phyloP scores from a whole-genome alignment of 2,797 vertebrate species.

The Sciurus vulgaris region DNA sequence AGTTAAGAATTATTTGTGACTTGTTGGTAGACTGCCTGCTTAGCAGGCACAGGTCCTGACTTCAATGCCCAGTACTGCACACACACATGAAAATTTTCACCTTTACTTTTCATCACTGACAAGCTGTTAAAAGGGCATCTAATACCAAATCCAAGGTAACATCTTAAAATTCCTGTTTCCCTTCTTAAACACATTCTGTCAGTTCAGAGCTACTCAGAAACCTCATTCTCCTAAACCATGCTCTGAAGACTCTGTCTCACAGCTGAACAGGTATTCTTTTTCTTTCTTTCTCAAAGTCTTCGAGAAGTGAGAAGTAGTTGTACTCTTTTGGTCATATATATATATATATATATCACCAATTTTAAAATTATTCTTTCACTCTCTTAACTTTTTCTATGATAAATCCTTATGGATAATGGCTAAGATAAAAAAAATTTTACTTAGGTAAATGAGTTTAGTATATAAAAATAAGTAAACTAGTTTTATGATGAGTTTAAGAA shows the following conservation, averaged over 20 bases:
- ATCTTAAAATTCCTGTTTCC: neutral
- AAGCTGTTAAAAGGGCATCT: neutral
- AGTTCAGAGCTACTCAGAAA: neutral
- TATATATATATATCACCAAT: too few species aligned
- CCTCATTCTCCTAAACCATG: neutral
- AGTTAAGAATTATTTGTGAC: neutral
- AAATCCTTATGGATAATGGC: neutral
- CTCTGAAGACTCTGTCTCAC: neutral
- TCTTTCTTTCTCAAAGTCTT: neutral
- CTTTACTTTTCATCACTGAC: neutral
- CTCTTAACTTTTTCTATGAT: neutral
- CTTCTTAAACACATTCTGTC: neutral
- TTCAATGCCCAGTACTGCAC: too few species aligned
- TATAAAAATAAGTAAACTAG: neutral
- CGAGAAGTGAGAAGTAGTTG: neutral
- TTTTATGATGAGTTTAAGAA: neutral
- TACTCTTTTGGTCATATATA: neutral
- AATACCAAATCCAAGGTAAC: neutral
- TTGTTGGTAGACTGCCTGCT: too few species aligned
- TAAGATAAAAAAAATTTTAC: neutral
- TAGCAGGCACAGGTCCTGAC: too few species aligned
- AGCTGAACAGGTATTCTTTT: neutral
- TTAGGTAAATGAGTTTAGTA: neutral
- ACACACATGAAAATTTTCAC: neutral
- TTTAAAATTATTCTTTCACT: neutral